These are phyloP conservation scores for Malurus alboscapulatus DNA, from an alignment of 2,113 vertebrate genomes.

Conservation along the genomic window DNA sequence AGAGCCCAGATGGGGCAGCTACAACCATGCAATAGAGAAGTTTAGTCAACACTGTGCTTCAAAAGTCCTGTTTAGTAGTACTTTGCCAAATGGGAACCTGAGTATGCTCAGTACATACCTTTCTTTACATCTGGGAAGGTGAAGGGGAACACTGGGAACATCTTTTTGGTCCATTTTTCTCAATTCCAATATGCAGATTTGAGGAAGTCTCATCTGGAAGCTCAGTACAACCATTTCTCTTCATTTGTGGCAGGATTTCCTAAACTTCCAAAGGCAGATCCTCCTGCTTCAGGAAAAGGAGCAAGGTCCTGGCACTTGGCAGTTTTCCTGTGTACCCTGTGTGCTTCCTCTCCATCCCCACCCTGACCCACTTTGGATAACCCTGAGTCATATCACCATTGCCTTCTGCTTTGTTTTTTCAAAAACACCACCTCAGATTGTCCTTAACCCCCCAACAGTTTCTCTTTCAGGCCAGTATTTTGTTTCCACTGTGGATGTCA, in stretches of 20 bases:
- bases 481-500: background rate
- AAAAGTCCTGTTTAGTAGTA: background rate
- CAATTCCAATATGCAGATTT: background rate
- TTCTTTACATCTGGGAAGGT: background rate
- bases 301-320: background rate
- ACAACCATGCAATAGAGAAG: background rate
- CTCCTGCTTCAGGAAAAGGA: background rate
- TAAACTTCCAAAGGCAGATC: background rate
- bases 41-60: background rate
- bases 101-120: fast-evolving
- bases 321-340: background rate
- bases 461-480: background rate
- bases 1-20: background rate
- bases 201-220: background rate
- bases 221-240: background rate
- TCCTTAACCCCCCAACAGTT: background rate
- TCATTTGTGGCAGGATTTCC: background rate
- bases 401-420: background rate
- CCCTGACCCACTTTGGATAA: background rate
- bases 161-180: background rate
- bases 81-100: background rate
- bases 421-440: background rate
- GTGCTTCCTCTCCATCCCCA: background rate
- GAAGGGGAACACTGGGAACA: background rate
- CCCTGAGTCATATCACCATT: background rate